Evolutionary conservation across 2,113 vertebrate genomes (phyloP).

Genomic region (Crotalus helleri): DNA sequence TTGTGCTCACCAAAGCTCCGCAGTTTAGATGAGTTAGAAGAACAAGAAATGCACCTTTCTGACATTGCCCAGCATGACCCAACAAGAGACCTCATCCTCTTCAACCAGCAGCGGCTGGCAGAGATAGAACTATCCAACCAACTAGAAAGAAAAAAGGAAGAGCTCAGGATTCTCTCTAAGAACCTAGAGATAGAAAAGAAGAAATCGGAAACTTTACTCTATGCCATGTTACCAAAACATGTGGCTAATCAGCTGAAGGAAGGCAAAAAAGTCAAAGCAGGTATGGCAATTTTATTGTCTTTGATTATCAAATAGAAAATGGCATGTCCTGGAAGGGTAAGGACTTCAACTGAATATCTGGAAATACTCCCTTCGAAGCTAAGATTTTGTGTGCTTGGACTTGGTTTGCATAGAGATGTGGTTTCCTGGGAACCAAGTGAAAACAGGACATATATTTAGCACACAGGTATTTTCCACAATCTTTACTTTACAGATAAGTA

Average conservation of each 20-base stretch:
- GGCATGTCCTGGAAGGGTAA: background rate
- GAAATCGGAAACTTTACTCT: constrained; percentile 76
- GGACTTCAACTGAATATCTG: background rate
- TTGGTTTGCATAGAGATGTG: background rate
- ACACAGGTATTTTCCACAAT: background rate
- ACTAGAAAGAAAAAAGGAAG: constrained; percentile 74
- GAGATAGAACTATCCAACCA: constrained; percentile 75
- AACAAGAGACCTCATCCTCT: constrained; percentile 70
- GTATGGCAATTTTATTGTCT: constrained; percentile 36
- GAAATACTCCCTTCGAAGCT: background rate
- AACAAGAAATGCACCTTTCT: constrained; percentile 65
- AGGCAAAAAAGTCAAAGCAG: constrained; percentile 70
- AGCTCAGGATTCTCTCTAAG: constrained; percentile 72
- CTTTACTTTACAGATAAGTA: background rate
- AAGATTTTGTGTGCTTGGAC: background rate
- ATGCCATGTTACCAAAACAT: constrained; percentile 73
- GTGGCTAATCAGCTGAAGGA: constrained; percentile 78
- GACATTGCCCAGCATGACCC: constrained; percentile 66
- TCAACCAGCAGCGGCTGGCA: constrained; percentile 72
- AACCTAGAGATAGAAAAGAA: constrained; percentile 73
- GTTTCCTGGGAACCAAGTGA: background rate
- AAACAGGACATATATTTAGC: background rate
- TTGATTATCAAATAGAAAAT: background rate
- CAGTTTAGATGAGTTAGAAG: constrained; percentile 70
- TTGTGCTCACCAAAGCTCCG: constrained; percentile 68